Evolutionary conservation across 1,140 invertebrate species (phyloP).

Genomic region (Thalassaphorura encarpata): DNA sequence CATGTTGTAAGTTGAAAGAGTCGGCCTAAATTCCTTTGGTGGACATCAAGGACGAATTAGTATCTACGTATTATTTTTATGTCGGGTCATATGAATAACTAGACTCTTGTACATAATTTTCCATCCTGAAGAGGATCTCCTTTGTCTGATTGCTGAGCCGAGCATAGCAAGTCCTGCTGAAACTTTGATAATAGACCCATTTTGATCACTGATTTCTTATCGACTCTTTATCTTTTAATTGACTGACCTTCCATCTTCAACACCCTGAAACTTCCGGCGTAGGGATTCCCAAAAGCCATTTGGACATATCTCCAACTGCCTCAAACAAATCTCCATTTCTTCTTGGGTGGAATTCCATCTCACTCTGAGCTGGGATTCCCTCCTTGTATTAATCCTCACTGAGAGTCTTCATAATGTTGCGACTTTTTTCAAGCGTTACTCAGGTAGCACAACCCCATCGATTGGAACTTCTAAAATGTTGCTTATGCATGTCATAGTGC

Average conservation of each 20-base stretch:
- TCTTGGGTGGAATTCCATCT: too few relatives aligned
- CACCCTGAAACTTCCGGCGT: neutral
- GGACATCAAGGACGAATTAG: too few relatives aligned
- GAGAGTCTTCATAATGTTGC: neutral
- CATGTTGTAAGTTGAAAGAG: too few relatives aligned
- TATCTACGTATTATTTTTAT: too few relatives aligned
- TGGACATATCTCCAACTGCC: neutral
- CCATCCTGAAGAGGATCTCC: too few relatives aligned
- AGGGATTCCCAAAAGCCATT: neutral
- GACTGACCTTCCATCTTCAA: neutral
- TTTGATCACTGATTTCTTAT: too few relatives aligned
- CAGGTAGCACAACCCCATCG: neutral
- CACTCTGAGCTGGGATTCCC: neutral
- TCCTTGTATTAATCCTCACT: neutral
- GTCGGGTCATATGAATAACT: too few relatives aligned
- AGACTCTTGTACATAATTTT: too few relatives aligned
- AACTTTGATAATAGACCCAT: too few relatives aligned
- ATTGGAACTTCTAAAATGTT: neutral
- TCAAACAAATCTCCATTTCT: neutral
- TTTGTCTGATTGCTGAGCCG: too few relatives aligned
- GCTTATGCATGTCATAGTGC: neutral
- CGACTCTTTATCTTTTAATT: neutral
- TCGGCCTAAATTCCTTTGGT: too few relatives aligned
- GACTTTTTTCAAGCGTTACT: neutral
- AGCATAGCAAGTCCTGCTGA: too few relatives aligned